Evolutionary conservation across 2,113 vertebrate species (phyloP).

Genomic region (Corapipo altera): DNA sequence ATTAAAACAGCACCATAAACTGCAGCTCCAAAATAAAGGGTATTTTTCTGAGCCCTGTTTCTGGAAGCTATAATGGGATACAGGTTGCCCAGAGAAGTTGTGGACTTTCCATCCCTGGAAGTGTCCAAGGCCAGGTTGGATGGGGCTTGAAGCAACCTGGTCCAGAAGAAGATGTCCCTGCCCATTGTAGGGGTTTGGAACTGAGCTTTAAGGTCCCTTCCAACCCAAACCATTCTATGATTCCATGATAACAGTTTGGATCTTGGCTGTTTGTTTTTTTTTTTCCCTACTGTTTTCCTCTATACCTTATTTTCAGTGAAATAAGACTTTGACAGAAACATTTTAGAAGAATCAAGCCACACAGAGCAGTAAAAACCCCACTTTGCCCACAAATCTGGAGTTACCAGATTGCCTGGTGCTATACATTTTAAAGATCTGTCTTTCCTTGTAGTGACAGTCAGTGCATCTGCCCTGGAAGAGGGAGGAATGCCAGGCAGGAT

Average conservation of each 20-base stretch:
- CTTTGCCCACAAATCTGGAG: neutral
- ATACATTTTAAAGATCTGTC: neutral
- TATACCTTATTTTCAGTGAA: neutral
- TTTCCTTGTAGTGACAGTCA: neutral
- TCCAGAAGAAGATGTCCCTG: neutral
- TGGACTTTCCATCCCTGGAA: neutral
- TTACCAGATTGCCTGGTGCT: neutral
- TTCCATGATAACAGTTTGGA: neutral
- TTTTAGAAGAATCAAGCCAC: neutral
- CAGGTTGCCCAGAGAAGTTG: neutral
- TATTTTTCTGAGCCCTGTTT: neutral
- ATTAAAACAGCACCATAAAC: neutral
- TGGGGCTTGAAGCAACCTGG: fast-evolving
- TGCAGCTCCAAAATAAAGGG: neutral
- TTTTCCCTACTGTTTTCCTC: neutral
- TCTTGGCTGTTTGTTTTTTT: neutral
- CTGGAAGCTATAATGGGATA: neutral
- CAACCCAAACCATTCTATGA: neutral
- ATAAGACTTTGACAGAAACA: neutral
- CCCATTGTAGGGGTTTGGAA: neutral
- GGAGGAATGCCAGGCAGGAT: neutral
- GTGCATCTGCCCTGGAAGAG: slow-evolving; percentile 14
- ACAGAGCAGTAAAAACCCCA: neutral
- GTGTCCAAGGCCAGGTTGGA: neutral
- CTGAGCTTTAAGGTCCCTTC: neutral